Evolutionary conservation across 2,888 invertebrate genomes (phyloP).

Genomic region (Rotaria magnacalcarata): DNA sequence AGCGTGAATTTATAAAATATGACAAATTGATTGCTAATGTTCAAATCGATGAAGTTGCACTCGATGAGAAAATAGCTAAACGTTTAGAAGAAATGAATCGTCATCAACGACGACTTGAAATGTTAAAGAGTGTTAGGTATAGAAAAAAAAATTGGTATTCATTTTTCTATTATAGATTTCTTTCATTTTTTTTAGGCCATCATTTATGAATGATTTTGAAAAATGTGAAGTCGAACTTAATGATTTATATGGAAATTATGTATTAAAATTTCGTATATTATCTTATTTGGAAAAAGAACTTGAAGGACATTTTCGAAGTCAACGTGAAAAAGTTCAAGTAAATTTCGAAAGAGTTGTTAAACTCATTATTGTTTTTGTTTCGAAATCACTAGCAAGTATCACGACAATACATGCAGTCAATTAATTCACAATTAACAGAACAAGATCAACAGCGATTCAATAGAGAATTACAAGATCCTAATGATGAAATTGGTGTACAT

Average conservation of each 20-base stretch:
- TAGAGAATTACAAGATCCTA: slow-evolving; percentile 11
- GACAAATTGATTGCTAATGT: slow-evolving; percentile 72
- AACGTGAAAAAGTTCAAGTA: slow-evolving; percentile 73
- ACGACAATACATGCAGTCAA: slow-evolving; percentile 17
- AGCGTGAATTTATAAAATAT: slow-evolving; percentile 69
- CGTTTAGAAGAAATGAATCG: slow-evolving; percentile 81
- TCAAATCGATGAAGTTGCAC: slow-evolving; percentile 77
- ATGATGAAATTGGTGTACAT: slow-evolving; percentile 29
- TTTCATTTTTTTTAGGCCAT: slow-evolving; percentile 67
- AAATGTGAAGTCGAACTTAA: slow-evolving; percentile 78
- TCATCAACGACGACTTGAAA: slow-evolving; percentile 83
- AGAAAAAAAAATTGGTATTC: slow-evolving; percentile 41
- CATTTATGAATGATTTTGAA: slow-evolving; percentile 90
- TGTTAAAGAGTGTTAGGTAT: slow-evolving; percentile 84
- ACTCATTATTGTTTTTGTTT: not conserved
- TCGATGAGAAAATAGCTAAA: slow-evolving; percentile 86
- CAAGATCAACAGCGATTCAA: slow-evolving; percentile 14
- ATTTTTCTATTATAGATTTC: not conserved
- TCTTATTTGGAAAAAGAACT: slow-evolving; percentile 81
- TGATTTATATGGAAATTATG: slow-evolving; percentile 77
- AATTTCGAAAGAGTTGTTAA: not conserved
- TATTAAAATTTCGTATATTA: slow-evolving; percentile 78
- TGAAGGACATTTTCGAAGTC: slow-evolving; percentile 72
- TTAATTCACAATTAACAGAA: slow-evolving; percentile 23
- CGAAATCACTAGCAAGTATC: not conserved